Base-by-base conservation (phyloP, 2,113 vertebrate genomes). In the Corvus cornix region DNA sequence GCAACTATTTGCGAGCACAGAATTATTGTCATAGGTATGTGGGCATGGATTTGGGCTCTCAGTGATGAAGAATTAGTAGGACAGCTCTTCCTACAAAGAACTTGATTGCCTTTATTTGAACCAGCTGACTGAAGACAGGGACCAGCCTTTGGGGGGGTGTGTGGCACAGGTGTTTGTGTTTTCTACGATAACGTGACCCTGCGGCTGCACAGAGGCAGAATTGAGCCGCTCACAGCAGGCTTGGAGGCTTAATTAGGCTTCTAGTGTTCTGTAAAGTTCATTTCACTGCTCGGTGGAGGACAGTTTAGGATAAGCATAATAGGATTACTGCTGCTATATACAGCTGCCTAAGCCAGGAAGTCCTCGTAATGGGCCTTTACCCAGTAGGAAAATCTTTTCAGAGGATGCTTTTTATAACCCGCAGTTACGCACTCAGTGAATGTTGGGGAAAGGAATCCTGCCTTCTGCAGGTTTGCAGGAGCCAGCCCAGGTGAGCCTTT, bases 271-370 rank as follows among this genome's bases (percentile, higher is more conserved):
- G 58, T 59, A 87, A 93, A 96, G 96, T 97, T 97, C 96, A 85
- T 95, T 95, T 88, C 89, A 68, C 96, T 94, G 89, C 90, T 96
- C 33, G 20, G 86, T 75, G 88, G 95, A 97, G 96, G 97, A 97
- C 96, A 83, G 93, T 95, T 96, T 94, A 95, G 97, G 97, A 96
- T 97, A 95, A 97, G 87, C 89, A 55, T 97, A 97, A 98, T 97
- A 97, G 96, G 97, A 96, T 98, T 97, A 68, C 43, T 2, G 18
- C 92, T 97, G 95, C 97, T 98, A 98, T 96, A 97, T 95, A 39
- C 78, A 92, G 97, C 93, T 9, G 3, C 16, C 19, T 98, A 97
- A 97, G 95, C 97, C 97, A 93, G 94, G 97, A 97, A 97, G 97
- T 96, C 70, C 88, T 96, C 69, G 3, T 97, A 93, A 97, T 96